Base-by-base conservation (phyloP, 2,797 vertebrate species). In the Cyclopterus lumpus region DNA sequence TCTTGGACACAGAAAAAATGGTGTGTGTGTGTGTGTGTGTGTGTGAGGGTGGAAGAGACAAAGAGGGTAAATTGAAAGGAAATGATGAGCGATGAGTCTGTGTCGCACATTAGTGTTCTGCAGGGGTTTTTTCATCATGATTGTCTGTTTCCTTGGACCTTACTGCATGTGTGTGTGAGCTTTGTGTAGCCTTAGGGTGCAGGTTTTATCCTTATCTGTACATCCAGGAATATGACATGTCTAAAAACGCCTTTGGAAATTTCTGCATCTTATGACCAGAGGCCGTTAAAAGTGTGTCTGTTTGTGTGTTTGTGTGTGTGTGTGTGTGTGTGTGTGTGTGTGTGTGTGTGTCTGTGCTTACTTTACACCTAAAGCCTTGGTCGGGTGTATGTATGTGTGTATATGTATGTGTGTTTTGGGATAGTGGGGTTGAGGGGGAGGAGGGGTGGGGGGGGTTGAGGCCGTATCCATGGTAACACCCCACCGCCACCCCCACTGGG, bases 1-100 rank as follows among this genome's bases (percentile, higher is more conserved):
- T 32, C n/a, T 73, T n/a, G 44, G 55, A 57, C 12, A n/a, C 34
- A 34, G 26, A 40, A 46, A 54, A 65, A 68, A 65, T 55, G 32
- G 67, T 83, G 57, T 75, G 55, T 58, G 69, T 67, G 75, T 63
- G 74, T 62, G 73, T 70, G 67, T 66, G 74, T 62, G 73, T 73
- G 67, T 59, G 72, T 82, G 77, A 82, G 85, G 79, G 81, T 83
- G 77, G 84, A 88, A 76, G 83, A 88, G 88, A 90, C 89, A 90
- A 92, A 89, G 89, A 88, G 84, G 80, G 57, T 87, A 93, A 92
- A 93, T 88, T 89, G 89, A 89, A 93, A 91, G 89, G 85, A 91
- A 93, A 93, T 90, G 89, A 94, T 93, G 91, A 94, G 87, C 68
- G 82, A 94, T 94, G 93, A 89, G 91, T 93, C 93, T 94, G 88